phyloP scores from a whole-genome alignment of 1,140 invertebrate genomes.

The Bilobella aurantiaca region DNA sequence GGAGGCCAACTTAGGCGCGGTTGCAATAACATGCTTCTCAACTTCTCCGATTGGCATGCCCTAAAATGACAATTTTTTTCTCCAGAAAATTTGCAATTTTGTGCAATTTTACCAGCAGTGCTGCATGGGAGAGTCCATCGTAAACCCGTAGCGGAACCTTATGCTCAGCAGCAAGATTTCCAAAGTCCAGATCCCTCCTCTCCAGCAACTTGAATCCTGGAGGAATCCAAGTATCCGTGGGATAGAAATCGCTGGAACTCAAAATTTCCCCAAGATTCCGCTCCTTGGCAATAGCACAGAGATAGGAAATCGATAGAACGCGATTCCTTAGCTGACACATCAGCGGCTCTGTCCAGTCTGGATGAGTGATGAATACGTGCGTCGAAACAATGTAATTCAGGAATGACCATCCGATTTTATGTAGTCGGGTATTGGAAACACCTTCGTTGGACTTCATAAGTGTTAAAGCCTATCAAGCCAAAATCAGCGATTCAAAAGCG shows the following conservation, averaged over 20 bases:
- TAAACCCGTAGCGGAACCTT: conserved; percentile 42
- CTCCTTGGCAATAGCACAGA: conserved; percentile 53
- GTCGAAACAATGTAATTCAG: conserved; percentile 11
- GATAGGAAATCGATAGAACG: conserved; percentile 38
- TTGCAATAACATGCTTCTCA: too few relatives aligned
- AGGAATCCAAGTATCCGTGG: conserved; percentile 55
- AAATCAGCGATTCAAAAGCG: background rate
- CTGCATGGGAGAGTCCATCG: conserved; percentile 30
- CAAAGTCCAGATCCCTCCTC: conserved; percentile 18
- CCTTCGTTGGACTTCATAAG: conserved; percentile 8
- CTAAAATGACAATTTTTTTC: too few relatives aligned
- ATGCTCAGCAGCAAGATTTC: conserved; percentile 38
- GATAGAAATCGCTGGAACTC: conserved; percentile 52
- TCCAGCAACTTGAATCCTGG: conserved; percentile 45
- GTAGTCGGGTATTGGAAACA: conserved; percentile 3
- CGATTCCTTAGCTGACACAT: conserved; percentile 18
- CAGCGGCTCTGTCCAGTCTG: conserved; percentile 10
- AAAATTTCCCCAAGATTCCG: conserved; percentile 44
- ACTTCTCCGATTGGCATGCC: too few relatives aligned
- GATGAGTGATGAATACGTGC: conserved; percentile 2
- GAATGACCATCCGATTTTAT: conserved; percentile 13
- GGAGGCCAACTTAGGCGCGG: conserved; percentile 15
- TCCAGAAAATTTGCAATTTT: background rate
- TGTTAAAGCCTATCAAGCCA: background rate
- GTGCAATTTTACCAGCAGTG: background rate